Conservation (phyloP, 2,113 vertebrate genomes). For the Oceanites oceanicus region DNA sequence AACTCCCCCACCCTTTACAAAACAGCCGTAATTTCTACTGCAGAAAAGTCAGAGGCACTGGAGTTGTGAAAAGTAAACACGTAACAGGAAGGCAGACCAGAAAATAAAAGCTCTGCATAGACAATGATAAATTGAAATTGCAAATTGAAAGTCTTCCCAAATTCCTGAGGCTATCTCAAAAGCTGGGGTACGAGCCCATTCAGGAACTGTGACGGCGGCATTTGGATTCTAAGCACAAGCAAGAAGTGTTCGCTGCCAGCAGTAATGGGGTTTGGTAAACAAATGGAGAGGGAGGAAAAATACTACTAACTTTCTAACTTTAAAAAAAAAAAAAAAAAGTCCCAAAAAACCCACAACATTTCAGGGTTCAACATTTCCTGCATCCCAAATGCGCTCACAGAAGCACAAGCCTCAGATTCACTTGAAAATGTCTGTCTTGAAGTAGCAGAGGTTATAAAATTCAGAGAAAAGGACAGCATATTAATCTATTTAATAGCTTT, state of each 20-base stretch:
- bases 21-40: not conserved
- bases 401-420: not conserved
- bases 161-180: not conserved
- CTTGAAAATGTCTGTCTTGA: not conserved
- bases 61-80: not conserved
- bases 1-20: not conserved
- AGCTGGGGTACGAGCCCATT: not conserved
- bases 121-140: not conserved
- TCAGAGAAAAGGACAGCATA: not conserved
- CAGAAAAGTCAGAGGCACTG: not conserved
- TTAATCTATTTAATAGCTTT: not conserved
- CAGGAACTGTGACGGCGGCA: accelerated
- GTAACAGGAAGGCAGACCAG: not conserved
- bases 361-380: not conserved
- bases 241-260: not conserved
- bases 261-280: not conserved
- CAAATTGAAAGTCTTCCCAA: not conserved
- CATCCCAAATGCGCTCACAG: not conserved
- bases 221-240: not conserved
- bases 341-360: not conserved
- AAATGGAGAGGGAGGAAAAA: not conserved
- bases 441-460: not conserved
- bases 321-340: not conserved
- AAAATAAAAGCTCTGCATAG: not conserved
- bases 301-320: not conserved